phyloP scores from a whole-genome alignment of 2,797 vertebrate species.

The Phalloptychus januarius region DNA sequence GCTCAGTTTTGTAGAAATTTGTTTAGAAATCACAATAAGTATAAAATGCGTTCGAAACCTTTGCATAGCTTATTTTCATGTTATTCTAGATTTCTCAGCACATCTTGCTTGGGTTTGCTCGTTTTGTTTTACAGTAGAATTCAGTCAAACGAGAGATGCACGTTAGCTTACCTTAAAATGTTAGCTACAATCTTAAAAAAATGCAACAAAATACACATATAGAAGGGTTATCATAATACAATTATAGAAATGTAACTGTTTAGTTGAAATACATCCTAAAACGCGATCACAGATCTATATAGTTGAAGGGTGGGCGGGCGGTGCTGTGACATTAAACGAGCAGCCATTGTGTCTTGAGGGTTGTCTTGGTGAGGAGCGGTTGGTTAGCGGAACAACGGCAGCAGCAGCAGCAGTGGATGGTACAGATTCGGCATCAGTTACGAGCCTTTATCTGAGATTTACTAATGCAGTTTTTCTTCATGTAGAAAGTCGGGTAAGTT shows the following conservation, averaged over 20 bases:
- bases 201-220: background rate
- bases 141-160: constrained; percentile 24
- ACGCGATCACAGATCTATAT: background rate
- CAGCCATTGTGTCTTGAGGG: constrained; percentile 26
- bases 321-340: constrained; percentile 54
- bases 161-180: background rate
- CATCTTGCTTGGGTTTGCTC: constrained; percentile 32
- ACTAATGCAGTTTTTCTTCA: constrained; percentile 19
- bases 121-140: constrained; percentile 21
- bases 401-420: constrained; percentile 51
- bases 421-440: constrained; percentile 55
- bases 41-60: background rate
- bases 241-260: background rate
- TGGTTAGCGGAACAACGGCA: constrained; percentile 65
- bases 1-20: background rate
- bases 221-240: background rate
- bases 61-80: constrained; percentile 16
- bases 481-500: constrained; percentile 54
- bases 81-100: constrained; percentile 15
- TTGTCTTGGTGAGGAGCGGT: constrained; percentile 49
- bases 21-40: background rate
- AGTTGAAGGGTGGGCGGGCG: constrained; percentile 6
- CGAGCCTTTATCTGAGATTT: constrained; percentile 62
- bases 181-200: background rate
- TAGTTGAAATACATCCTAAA: background rate